phyloP scores from a whole-genome alignment of 2,797 vertebrate species.

The Peromyscus eremicus region DNA sequence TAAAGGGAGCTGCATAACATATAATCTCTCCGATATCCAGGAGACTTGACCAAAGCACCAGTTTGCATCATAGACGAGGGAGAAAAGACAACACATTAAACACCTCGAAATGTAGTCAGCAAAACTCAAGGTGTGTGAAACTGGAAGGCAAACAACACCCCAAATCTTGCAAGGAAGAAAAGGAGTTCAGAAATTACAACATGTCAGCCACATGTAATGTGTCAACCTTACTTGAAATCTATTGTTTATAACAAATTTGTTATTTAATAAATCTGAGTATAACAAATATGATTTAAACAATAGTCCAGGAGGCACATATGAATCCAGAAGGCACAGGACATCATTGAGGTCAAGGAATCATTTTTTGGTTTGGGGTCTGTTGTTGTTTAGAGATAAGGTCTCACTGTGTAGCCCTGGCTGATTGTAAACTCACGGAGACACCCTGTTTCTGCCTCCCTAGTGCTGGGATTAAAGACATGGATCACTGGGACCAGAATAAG shows the following conservation, averaged over 20 bases:
- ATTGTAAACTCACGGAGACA: background rate
- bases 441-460: background rate
- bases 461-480: background rate
- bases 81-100: slow-evolving; percentile 26
- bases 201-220: background rate
- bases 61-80: background rate
- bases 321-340: background rate
- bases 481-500: background rate
- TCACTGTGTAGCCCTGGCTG: background rate
- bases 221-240: slow-evolving; percentile 27
- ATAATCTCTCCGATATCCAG: background rate
- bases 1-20: background rate
- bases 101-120: background rate
- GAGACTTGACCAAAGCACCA: slow-evolving; percentile 7
- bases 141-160: background rate
- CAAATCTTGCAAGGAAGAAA: background rate
- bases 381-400: background rate
- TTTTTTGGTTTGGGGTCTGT: background rate
- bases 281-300: background rate
- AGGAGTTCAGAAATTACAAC: background rate
- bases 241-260: background rate
- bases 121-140: slow-evolving; percentile 20
- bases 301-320: background rate
- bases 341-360: slow-evolving; percentile 20
- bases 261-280: background rate